Conservation (phyloP, 2,888 invertebrate genomes). For the Limnephilus lunatus region DNA sequence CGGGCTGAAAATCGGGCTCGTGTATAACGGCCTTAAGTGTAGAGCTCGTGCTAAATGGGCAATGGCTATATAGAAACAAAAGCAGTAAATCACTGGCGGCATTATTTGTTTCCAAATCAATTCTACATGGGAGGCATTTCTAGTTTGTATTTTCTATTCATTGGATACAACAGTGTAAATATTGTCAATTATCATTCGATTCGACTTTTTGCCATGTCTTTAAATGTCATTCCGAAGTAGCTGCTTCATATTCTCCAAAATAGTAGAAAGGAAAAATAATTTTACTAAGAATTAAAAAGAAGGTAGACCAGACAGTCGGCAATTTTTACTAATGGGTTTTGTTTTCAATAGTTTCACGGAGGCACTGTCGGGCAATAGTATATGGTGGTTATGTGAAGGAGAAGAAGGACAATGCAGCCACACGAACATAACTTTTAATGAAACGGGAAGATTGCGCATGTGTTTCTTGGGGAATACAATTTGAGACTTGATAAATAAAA, state of each 20-base stretch:
- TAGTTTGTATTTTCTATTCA: too few relatives aligned
- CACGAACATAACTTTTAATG: conserved; percentile 59
- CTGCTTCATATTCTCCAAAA: background rate
- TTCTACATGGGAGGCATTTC: too few relatives aligned
- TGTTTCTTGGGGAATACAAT: conserved; percentile 45
- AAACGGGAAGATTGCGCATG: conserved; percentile 58
- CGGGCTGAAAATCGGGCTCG: too few relatives aligned
- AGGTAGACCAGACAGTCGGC: background rate
- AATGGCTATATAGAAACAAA: too few relatives aligned
- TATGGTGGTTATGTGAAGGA: background rate
- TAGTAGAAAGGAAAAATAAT: background rate
- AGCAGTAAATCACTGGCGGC: too few relatives aligned
- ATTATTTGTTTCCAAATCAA: too few relatives aligned
- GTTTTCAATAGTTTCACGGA: background rate
- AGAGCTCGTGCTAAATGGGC: too few relatives aligned
- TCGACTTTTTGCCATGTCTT: too few relatives aligned
- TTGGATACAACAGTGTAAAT: too few relatives aligned
- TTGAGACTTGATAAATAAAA: conserved; percentile 52
- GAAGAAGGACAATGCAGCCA: conserved; percentile 23
- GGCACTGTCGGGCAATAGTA: conserved; percentile 6
- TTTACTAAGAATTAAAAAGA: background rate
- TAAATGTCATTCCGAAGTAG: background rate
- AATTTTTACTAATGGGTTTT: background rate
- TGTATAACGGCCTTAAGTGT: too few relatives aligned
- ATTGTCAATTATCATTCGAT: too few relatives aligned